Percentiles rank a stretch among this genome's conserved stretches.
Conservation (phyloP, 2,797 vertebrate genomes). For the Cuculus canorus region DNA sequence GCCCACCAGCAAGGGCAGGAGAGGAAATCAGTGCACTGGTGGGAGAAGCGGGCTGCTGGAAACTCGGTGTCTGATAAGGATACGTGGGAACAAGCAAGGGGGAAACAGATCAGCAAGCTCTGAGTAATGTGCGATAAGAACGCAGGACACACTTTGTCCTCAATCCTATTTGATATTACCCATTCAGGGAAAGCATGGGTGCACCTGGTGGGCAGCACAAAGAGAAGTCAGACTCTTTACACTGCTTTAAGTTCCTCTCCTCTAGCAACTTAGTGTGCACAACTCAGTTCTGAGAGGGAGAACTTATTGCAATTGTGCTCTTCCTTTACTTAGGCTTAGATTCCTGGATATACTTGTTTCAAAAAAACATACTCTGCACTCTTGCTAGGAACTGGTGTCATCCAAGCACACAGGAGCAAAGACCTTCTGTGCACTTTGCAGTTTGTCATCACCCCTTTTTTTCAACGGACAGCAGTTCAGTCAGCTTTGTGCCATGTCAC, state of each 20-base stretch:
- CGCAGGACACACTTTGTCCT: not conserved
- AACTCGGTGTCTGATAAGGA: not conserved
- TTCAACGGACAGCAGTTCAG: not conserved
- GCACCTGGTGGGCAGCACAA: not conserved
- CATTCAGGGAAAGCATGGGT: accelerated
- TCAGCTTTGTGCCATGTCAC: not conserved
- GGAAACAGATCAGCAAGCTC: slow-evolving; percentile 1
- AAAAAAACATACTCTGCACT: not conserved
- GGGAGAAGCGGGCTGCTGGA: not conserved
- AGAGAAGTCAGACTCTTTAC: not conserved
- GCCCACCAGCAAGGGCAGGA: not conserved
- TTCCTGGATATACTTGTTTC: not conserved
- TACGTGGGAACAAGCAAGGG: not conserved
- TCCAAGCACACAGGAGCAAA: not conserved
- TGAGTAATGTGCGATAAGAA: not conserved
- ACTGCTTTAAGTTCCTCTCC: not conserved
- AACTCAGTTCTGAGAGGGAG: not conserved
- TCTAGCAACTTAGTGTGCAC: not conserved
- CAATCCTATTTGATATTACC: not conserved
- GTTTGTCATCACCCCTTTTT: not conserved
- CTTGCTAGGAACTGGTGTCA: not conserved
- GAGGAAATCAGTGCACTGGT: not conserved
- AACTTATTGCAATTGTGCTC: not conserved
- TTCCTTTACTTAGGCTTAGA: not conserved
- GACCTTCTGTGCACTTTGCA: accelerated